Evolutionary conservation across 2,888 invertebrate species (phyloP), one percentile per base, ranked within the genome.

Genomic region (Oligia fasciuncula): DNA sequence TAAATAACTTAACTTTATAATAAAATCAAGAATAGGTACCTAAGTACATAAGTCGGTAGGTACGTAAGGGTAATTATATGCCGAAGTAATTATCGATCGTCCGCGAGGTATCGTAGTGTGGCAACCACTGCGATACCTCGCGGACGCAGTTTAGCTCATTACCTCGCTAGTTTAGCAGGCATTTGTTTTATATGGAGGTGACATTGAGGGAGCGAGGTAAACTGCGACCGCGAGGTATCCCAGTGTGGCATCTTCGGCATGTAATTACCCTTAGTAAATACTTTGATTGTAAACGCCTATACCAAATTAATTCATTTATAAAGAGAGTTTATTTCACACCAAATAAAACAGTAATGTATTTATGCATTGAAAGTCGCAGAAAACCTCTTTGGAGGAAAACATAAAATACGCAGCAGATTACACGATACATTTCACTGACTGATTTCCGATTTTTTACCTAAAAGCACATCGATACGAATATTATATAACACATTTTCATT

Each of bases 391-490:
- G 1, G 46, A 79, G 67, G 40, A 54, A 11, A 80, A 72, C 35
- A n/a, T n/a, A 54, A 57, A 78, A 57, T 46, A 54, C 29, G 23
- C 54, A 60, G 57, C 43, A 77, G 40, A 54, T 49, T 43, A 9
- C 29, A 46, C 17, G 40, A 23, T 60, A 60, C 43, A 80, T 74
- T 79, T 77, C 17, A 73, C 68, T 60, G 62, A 70, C 63, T 54
- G 84, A 68, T 83, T 85, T 62, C 66, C 68, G 29, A 65, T 66
- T 73, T 13, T 80, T 76, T 80, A 81, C 81, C 88, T 91, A 92
- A 88, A 93, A 93, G 91, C 92, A 93, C 93, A 94, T 90, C 89
- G 90, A 93, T 91, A 90, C 91, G 90, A 67, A 84, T 87, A 88
- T 85, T 90, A 87, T 88, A 86, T 78, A 89, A 91, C 87, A 91